Evolutionary conservation across 2,888 invertebrate genomes (phyloP), one percentile per base, ranked within the genome.

Genomic region (Aphrophora alni): DNA sequence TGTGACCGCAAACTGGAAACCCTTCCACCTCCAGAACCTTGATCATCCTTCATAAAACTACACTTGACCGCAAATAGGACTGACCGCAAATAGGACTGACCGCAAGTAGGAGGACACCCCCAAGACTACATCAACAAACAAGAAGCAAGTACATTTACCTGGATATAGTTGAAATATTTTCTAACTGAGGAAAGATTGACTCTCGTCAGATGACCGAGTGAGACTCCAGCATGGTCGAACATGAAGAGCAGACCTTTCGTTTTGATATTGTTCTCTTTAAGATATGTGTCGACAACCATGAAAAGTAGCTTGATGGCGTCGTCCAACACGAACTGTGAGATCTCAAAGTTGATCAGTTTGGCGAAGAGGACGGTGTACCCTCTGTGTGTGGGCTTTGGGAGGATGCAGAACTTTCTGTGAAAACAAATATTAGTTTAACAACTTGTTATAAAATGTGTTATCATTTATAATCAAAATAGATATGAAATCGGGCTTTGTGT

Each of bases 101-200:
- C n/a, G n/a, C n/a, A n/a, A n/a, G n/a, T n/a, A n/a, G n/a, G n/a
- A n/a, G n/a, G n/a, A n/a, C n/a, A n/a, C n/a, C n/a, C n/a, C n/a
- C n/a, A n/a, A n/a, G n/a, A n/a, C n/a, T n/a, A n/a, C n/a, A n/a
- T n/a, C n/a, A n/a, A n/a, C n/a, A n/a, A n/a, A n/a, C n/a, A n/a
- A n/a, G n/a, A n/a, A n/a, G n/a, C n/a, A n/a, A n/a, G n/a, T n/a
- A n/a, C n/a, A n/a, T n/a, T n/a, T 75, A 84, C 85, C 84, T 85
- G 85, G 12, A 85, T 79, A 77, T 85, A 85, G 12, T 82, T 80
- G 82, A 85, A 84, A 80, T 85, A 85, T 68, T 84, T 84, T 79
- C 83, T 83, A 70, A 84, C 81, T 0, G 83, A 78, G 17, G 84
- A 80, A 10, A 85, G 78, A 68, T 81, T 83, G 28, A 84, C 78